Evolutionary conservation across 2,113 vertebrate species (phyloP).

Genomic region (Antechinus stuartii): DNA sequence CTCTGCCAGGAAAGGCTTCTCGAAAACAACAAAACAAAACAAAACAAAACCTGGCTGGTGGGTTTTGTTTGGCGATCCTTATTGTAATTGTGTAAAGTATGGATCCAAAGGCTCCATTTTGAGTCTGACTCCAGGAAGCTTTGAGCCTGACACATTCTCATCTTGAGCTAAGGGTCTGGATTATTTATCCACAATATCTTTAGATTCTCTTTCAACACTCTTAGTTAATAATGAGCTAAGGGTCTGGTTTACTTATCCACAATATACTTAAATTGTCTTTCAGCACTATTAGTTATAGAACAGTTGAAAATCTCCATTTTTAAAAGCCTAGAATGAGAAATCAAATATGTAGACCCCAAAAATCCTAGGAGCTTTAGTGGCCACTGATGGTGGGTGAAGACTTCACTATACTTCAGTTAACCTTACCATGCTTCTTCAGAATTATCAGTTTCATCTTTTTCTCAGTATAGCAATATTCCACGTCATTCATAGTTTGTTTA

Average conservation of each 20-base stretch:
- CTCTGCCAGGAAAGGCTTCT: not conserved
- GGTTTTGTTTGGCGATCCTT: not conserved
- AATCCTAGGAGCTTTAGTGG: not conserved
- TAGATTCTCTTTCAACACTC: not conserved
- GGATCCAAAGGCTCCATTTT: not conserved
- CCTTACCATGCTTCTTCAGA: not conserved
- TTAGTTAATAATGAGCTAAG: not conserved
- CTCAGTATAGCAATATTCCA: not conserved
- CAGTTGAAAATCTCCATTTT: not conserved
- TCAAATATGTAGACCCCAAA: not conserved
- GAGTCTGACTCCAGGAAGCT: not conserved
- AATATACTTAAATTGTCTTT: too few relatives aligned
- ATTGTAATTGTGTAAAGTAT: not conserved
- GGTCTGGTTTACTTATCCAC: too few relatives aligned
- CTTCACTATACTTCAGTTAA: not conserved
- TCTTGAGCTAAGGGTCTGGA: not conserved
- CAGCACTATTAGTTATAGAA: not conserved
- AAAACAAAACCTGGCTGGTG: not conserved
- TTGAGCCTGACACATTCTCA: not conserved
- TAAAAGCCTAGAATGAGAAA: not conserved
- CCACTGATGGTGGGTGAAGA: not conserved
- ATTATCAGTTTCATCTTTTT: not conserved
- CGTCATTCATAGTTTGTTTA: not conserved
- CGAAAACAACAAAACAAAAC: not conserved
- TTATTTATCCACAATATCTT: not conserved